phyloP scores from a whole-genome alignment of 2,888 invertebrate genomes.

The Troides oblongomaculatus region DNA sequence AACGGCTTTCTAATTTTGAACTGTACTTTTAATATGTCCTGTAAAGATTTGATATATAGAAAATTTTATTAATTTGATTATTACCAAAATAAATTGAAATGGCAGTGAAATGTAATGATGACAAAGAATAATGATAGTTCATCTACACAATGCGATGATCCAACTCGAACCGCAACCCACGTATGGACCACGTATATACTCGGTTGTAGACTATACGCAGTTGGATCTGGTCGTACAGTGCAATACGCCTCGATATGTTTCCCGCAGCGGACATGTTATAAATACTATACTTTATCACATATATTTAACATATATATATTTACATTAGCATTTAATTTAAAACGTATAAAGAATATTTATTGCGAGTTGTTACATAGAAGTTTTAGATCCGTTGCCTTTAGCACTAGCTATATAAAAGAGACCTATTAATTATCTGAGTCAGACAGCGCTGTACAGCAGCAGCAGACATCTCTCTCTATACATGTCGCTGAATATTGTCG shows the following conservation, averaged over 20 bases:
- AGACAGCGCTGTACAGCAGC: background rate
- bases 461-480: background rate
- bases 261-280: background rate
- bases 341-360: background rate
- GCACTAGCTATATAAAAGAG: background rate
- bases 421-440: background rate
- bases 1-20: no score
- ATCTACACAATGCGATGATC: no score
- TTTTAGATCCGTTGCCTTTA: background rate
- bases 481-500: no score
- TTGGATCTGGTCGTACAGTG: background rate
- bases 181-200: background rate
- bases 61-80: no score
- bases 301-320: slow-evolving; percentile 4
- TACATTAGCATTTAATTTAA: background rate
- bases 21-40: no score
- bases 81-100: no score
- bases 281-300: slow-evolving; percentile 5
- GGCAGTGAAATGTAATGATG: no score
- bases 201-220: background rate
- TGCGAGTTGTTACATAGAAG: background rate
- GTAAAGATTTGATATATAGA: no score
- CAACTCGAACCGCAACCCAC: no score
- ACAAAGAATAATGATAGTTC: no score
- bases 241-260: background rate